Evolutionary conservation across 1,140 invertebrate species (phyloP).

Genomic region (Rhagoletis zephyria): DNA sequence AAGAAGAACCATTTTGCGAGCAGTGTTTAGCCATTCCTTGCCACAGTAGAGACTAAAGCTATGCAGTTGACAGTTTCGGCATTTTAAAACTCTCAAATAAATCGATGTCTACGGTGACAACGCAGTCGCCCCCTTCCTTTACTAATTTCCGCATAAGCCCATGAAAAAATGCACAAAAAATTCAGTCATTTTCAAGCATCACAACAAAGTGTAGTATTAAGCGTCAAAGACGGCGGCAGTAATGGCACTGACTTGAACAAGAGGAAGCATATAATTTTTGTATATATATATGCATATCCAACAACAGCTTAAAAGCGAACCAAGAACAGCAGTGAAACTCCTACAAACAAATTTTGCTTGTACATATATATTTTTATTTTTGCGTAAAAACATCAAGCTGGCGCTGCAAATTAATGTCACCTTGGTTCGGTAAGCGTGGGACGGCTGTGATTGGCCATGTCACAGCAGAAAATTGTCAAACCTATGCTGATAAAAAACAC

Average conservation of each 20-base stretch:
- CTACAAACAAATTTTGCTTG: conserved; percentile 20
- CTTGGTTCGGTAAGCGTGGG: conserved; percentile 31
- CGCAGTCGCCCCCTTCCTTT: neutral
- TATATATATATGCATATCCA: neutral
- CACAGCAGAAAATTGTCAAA: conserved; percentile 39
- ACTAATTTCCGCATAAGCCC: neutral
- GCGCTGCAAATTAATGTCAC: conserved; percentile 32
- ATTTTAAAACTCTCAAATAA: too few relatives aligned
- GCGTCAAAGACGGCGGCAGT: neutral
- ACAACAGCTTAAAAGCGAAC: neutral
- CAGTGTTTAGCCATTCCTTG: too few relatives aligned
- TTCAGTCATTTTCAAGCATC: neutral
- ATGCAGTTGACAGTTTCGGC: too few relatives aligned
- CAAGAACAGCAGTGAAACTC: neutral
- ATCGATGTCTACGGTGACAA: neutral
- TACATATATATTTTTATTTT: neutral
- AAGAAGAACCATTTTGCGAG: too few relatives aligned
- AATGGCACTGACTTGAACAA: conserved; percentile 24
- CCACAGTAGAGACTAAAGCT: too few relatives aligned
- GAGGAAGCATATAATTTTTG: neutral
- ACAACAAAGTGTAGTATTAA: conserved; percentile 14
- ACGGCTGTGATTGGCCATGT: conserved; percentile 44
- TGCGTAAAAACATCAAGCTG: conserved; percentile 8
- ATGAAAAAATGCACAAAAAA: neutral
- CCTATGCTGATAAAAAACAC: neutral